Evolutionary conservation across 1,140 invertebrate species (phyloP).

Genomic region (Cheumatopsyche charites): DNA sequence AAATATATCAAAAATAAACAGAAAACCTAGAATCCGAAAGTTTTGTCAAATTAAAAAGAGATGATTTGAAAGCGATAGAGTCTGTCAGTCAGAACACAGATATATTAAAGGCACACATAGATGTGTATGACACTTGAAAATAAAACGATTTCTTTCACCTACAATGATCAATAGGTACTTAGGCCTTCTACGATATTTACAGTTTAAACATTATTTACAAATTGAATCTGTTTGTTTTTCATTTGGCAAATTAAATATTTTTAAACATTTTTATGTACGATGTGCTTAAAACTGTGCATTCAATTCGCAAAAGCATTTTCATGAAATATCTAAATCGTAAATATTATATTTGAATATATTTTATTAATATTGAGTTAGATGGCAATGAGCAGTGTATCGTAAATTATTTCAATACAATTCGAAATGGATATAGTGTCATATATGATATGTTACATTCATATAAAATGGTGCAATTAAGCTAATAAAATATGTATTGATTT

Average conservation of each 20-base stretch:
- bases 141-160: constrained; percentile 11
- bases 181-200: constrained; percentile 20
- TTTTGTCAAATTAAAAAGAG: constrained; percentile 34
- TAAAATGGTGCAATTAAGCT: constrained; percentile 18
- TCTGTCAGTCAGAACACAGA: constrained; percentile 48
- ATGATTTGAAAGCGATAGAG: constrained; percentile 44
- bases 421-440: neutral
- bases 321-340: no score
- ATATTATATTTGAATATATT: no score
- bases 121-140: constrained; percentile 46
- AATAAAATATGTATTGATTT: neutral
- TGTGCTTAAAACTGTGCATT: no score
- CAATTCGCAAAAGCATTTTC: no score
- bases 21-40: constrained; percentile 30
- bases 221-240: no score
- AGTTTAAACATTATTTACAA: constrained; percentile 13
- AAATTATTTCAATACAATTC: no score
- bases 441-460: constrained; percentile 17
- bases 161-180: constrained; percentile 6
- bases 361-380: no score
- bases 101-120: constrained; percentile 48
- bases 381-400: no score
- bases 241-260: no score
- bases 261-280: no score
- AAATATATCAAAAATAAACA: constrained; percentile 47